These are phyloP conservation scores for Podarcis lilfordi DNA, from an alignment of 2,797 vertebrate species.

Conservation along the genomic window DNA sequence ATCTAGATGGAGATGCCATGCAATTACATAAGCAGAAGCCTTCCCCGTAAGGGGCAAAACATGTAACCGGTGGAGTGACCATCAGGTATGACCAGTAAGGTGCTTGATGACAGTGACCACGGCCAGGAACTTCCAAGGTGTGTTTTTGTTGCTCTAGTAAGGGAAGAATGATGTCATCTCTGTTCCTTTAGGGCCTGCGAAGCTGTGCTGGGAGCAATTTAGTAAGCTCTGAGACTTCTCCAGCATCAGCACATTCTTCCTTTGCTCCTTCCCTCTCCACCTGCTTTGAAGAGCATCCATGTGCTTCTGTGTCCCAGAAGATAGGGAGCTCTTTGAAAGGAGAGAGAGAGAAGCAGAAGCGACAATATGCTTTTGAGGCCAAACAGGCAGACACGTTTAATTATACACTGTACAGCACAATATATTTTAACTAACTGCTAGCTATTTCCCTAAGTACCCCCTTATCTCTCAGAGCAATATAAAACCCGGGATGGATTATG, in stretches of 20 bases:
- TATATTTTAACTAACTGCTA: constrained; percentile 26
- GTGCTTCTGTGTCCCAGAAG: constrained; percentile 2
- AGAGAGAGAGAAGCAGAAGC: background rate
- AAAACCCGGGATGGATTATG: constrained; percentile 13
- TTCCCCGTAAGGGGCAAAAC: background rate
- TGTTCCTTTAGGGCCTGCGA: background rate
- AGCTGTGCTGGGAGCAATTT: background rate
- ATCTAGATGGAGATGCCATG: background rate
- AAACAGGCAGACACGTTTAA: constrained; percentile 25
- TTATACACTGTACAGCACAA: constrained; percentile 5
- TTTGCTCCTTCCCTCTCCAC: background rate
- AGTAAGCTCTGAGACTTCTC: background rate
- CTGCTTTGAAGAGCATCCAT: background rate
- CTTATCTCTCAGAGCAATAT: background rate
- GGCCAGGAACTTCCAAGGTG: background rate
- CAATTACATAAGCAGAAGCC: background rate
- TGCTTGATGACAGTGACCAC: background rate
- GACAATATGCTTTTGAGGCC: constrained; percentile 6
- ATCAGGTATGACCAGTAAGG: no score
- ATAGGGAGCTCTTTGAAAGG: background rate
- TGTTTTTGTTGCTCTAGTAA: background rate
- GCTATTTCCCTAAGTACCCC: constrained; percentile 20
- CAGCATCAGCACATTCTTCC: background rate
- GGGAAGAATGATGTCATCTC: background rate
- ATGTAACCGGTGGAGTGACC: background rate